These are phyloP conservation scores for Rhea pennata DNA, from an alignment of 2,113 vertebrate genomes.

Conservation along the genomic window DNA sequence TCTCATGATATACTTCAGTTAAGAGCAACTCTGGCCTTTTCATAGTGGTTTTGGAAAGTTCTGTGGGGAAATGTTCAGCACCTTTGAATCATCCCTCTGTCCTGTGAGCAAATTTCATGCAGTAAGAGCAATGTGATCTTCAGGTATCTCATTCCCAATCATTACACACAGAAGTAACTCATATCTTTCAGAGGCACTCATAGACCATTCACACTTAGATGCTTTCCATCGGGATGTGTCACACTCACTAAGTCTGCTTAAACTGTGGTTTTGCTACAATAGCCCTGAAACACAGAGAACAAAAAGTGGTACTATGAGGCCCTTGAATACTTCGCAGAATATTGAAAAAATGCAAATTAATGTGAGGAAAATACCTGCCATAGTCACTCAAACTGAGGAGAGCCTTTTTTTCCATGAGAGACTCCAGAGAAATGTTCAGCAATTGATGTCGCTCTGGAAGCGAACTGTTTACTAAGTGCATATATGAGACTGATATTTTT, in stretches of 20 bases:
- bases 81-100: background rate
- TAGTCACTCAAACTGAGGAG: background rate
- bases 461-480: conserved; percentile 21
- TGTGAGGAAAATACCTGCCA: background rate
- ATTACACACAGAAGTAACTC: background rate
- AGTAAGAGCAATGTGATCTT: background rate
- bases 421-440: background rate
- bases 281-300: background rate
- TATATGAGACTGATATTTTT: background rate
- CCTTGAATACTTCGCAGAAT: background rate
- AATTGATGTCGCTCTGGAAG: background rate
- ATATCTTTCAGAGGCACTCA: background rate
- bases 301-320: background rate
- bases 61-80: background rate
- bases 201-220: background rate
- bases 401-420: background rate
- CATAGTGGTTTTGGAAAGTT: background rate
- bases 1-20: background rate
- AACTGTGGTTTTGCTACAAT: background rate
- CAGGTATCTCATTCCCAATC: background rate
- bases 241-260: background rate
- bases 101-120: background rate
- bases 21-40: background rate
- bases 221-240: background rate
- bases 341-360: background rate